Base-by-base conservation (phyloP, 2,113 vertebrate genomes). In the Sarotherodon lohbergeri region DNA sequence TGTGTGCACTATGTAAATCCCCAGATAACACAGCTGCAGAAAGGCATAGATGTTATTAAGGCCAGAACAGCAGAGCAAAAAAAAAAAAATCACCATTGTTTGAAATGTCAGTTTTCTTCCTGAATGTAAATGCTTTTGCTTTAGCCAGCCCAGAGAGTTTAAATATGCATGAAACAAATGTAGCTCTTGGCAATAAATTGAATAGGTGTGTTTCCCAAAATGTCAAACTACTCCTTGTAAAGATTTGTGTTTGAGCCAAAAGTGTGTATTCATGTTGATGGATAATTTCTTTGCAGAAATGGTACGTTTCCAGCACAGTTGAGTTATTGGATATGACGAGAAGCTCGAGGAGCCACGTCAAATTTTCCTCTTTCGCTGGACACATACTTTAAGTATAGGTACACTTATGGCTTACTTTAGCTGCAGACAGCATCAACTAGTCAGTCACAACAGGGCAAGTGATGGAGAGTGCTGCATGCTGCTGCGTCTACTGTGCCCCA, bases 401-500 rank as follows among this genome's bases (percentile, higher is more conserved):
- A 46, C 43, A 13, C 27, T 80, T 54, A 27, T 32, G 12, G 73
- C 24, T 68, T 12, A 7, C 24, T 85, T 59, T 76, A 39, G 48
- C 80, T 68, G 29, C 17, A 76, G 54, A n/a, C 56, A 24, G 36
- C 16, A 4, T 81, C 32, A 80, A 27, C 39, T 34, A 34, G 76
- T 82, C 39, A 41, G 39, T 76, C 52, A 79, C 12, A 82, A 41
- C 10, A 46, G 39, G 59, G 32, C 9, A 22, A 11, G 19, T 39
- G 55, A 43, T 76, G 29, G 9, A 68, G 12, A 63, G 55, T 4
- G 17, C 17, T n/a, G 63, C 79, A 19, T 71, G 27, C 57, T 81
- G 55, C 66, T 61, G 16, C 61, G 83, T 85, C 39, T 78, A 4
- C 66, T 46, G 24, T 85, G 92, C 89, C 93, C 94, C 85, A 90